These are phyloP conservation scores for Paraescarpia echinospica DNA, from an alignment of 1,140 invertebrate species.

Conservation along the genomic window DNA sequence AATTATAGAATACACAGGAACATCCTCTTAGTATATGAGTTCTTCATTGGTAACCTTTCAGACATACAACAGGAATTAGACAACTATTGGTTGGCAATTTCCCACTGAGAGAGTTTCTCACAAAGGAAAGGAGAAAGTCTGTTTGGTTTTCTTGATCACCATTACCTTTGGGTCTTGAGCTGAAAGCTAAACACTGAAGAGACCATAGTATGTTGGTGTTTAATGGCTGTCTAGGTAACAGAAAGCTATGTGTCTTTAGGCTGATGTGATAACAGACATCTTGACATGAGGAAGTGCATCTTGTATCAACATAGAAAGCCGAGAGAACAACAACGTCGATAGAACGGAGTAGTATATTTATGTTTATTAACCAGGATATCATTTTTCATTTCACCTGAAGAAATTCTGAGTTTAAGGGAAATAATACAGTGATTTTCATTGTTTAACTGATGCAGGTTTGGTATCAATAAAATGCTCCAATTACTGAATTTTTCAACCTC, in stretches of 20 bases:
- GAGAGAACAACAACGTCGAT: background rate
- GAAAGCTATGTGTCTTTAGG: background rate
- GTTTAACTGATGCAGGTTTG: background rate
- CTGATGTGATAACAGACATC: background rate
- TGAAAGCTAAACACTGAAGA: background rate
- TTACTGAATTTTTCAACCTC: no score
- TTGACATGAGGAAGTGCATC: background rate
- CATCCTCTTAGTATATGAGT: no score
- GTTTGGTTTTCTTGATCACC: background rate
- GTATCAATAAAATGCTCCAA: background rate
- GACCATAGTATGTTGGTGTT: background rate
- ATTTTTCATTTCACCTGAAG: background rate
- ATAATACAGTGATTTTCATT: background rate
- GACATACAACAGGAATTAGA: no score
- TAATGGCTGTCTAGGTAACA: background rate
- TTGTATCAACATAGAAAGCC: background rate
- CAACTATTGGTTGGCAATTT: no score
- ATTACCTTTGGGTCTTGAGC: background rate
- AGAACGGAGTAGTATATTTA: background rate
- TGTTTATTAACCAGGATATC: background rate
- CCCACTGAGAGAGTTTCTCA: background rate
- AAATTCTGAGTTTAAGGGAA: background rate
- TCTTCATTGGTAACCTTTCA: no score
- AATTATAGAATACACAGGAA: no score
- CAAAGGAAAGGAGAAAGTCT: background rate